Conservation (phyloP, 1,140 invertebrate species). For the Drosophila erecta region DNA sequence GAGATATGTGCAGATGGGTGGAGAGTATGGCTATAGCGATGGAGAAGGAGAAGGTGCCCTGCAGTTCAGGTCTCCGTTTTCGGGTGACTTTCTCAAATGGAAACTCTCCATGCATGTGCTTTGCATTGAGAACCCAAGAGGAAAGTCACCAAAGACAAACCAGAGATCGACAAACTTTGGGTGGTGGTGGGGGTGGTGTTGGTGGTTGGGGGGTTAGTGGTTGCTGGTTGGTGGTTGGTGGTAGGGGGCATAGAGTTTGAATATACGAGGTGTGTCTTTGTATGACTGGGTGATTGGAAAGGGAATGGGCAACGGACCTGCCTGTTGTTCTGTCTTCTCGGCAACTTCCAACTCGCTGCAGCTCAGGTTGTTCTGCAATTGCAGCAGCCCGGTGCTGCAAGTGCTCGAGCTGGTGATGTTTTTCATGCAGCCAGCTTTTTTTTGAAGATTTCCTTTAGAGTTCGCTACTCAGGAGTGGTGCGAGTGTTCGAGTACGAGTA, state of each 20-base stretch:
- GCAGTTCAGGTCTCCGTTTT: conserved; percentile 9
- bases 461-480: not conserved
- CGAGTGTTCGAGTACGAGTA: not conserved
- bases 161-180: not conserved
- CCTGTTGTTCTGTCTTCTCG: conserved; percentile 65
- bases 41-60: not conserved
- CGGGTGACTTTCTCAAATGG: conserved; percentile 3
- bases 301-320: conserved; percentile 59
- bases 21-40: too few species aligned
- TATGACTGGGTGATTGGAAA: not conserved
- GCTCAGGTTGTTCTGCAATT: conserved; percentile 80
- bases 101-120: not conserved
- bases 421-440: conserved; percentile 80
- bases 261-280: not conserved
- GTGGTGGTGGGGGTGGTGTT: not conserved
- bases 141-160: conserved; percentile 4
- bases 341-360: conserved; percentile 75
- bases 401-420: conserved; percentile 82
- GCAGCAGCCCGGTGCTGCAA: conserved; percentile 82
- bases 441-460: not conserved
- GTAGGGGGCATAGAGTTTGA: not conserved
- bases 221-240: too few species aligned
- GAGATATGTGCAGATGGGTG: too few species aligned
- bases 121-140: not conserved
- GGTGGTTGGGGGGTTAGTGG: too few species aligned